A percentile compares a stretch with the other conserved stretches of the same genome.
These are phyloP conservation scores for Euwallacea fornicatus DNA, from an alignment of 1,140 invertebrate genomes.

Conservation along the genomic window DNA sequence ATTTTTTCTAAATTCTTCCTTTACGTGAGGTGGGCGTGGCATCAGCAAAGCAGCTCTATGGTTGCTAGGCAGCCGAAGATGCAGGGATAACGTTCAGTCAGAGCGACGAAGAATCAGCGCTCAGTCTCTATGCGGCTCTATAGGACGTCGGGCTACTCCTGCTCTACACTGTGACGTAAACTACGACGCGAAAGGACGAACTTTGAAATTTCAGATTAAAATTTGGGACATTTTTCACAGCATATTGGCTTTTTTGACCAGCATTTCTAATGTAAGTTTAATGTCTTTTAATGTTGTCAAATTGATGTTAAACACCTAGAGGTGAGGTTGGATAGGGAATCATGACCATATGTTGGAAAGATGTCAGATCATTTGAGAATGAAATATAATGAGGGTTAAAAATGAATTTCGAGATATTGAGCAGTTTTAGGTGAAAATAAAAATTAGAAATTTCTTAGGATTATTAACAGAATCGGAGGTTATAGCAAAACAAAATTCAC, in stretches of 20 bases:
- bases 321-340: no score
- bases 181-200: conserved; percentile 4
- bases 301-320: conserved; percentile 10
- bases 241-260: conserved; percentile 2
- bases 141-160: conserved; percentile 12
- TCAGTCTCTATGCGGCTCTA: conserved; percentile 29
- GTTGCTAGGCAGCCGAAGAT: conserved; percentile 36
- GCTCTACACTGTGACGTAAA: conserved; percentile 10
- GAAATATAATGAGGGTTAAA: no score
- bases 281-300: conserved; percentile 18
- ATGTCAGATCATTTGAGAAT: no score
- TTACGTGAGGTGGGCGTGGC: conserved; percentile 28
- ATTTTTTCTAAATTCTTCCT: conserved; percentile 7
- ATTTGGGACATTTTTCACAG: background rate
- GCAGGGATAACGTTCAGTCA: conserved; percentile 21
- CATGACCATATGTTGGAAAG: no score
- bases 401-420: no score
- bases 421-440: no score
- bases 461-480: no score
- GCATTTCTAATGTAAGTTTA: conserved; percentile 21
- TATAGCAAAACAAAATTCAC: no score
- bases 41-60: conserved; percentile 14
- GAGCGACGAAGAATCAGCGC: background rate
- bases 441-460: no score
- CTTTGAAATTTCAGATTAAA: no score